These are phyloP conservation scores for Drosophila kambysellisi DNA, from an alignment of 2,888 invertebrate species.

Conservation along the genomic window DNA sequence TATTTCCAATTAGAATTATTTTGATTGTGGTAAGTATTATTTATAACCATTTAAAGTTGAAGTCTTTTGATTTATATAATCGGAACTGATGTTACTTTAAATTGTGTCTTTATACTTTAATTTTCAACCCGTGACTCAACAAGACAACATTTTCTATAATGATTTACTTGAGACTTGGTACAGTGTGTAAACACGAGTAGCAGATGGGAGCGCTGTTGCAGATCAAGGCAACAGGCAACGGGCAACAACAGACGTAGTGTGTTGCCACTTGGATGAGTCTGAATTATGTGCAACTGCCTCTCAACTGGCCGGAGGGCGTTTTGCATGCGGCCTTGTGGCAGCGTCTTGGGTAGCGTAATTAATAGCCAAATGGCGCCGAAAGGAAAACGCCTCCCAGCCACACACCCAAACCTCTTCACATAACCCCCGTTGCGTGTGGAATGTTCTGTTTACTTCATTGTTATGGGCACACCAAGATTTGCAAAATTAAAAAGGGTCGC, in stretches of 20 bases:
- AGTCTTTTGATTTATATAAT: neutral
- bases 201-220: neutral
- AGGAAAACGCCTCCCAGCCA: conserved; percentile 17
- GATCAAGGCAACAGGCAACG: conserved; percentile 12
- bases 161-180: neutral
- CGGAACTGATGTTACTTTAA: neutral
- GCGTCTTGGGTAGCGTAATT: conserved; percentile 69
- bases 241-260: conserved; percentile 4
- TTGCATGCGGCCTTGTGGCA: conserved; percentile 11
- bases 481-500: conserved; percentile 82
- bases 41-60: neutral
- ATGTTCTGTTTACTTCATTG: conserved; percentile 69
- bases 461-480: conserved; percentile 71
- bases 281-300: conserved; percentile 41
- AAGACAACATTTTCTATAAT: neutral
- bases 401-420: neutral
- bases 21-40: neutral
- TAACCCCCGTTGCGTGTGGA: conserved; percentile 9
- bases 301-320: conserved; percentile 26
- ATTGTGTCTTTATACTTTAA: neutral
- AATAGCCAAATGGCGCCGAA: conserved; percentile 56
- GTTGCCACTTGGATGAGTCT: conserved; percentile 18
- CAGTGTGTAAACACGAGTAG: conserved; percentile 22
- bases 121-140: neutral
- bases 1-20: neutral